A percentile compares a stretch with the other conserved stretches of the same genome.
These are phyloP conservation scores for Alethe diademata DNA, from an alignment of 2,113 vertebrate genomes.

Conservation along the genomic window DNA sequence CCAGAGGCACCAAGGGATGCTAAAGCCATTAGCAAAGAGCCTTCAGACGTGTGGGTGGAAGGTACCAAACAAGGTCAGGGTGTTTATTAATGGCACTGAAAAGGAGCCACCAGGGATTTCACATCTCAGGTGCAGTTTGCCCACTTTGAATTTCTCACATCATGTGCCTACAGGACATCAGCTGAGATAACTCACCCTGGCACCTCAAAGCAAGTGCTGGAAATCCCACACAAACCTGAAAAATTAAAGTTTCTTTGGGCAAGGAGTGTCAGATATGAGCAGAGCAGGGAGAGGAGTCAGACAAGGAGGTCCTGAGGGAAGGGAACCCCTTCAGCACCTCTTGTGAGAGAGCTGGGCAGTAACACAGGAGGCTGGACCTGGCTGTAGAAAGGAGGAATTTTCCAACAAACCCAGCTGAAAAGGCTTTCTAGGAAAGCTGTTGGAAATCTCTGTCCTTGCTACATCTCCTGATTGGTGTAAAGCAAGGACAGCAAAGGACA, in stretches of 20 bases:
- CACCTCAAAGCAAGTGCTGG: background rate
- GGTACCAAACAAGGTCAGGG: conserved; percentile 19
- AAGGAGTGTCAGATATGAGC: background rate
- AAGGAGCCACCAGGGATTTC: background rate
- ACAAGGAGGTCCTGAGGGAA: background rate
- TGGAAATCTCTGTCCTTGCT: background rate
- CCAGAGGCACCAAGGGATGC: background rate
- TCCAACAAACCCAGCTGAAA: background rate
- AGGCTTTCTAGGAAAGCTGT: background rate
- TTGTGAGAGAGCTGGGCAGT: background rate
- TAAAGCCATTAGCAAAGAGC: background rate
- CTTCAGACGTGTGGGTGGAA: conserved; percentile 36
- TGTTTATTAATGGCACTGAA: background rate
- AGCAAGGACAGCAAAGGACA: background rate
- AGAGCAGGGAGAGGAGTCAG: background rate
- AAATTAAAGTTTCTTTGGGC: background rate
- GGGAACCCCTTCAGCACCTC: background rate
- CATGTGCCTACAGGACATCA: background rate
- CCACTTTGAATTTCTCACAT: background rate
- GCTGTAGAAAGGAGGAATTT: background rate
- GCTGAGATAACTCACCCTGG: background rate
- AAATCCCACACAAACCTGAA: background rate
- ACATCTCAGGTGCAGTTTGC: background rate
- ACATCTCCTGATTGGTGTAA: background rate
- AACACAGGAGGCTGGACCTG: background rate